Conservation (phyloP, 2,888 invertebrate species). For the Ryuthela nishihirai region DNA sequence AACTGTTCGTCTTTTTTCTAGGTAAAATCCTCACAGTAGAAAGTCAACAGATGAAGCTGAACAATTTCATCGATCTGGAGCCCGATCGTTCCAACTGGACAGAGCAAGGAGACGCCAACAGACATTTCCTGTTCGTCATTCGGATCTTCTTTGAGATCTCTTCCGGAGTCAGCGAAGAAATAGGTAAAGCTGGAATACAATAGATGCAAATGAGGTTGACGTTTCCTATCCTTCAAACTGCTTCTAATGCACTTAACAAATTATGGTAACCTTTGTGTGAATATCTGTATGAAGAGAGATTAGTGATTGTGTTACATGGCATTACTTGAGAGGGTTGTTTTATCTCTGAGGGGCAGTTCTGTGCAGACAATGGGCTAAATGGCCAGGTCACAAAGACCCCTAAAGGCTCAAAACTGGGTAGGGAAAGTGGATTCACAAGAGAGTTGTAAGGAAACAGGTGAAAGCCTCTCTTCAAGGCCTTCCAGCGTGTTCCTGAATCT, state of each 20-base stretch:
- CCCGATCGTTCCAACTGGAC: constrained; percentile 32
- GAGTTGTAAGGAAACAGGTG: no score
- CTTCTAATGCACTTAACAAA: not conserved
- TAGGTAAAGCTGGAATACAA: constrained; percentile 27
- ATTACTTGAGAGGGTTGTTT: no score
- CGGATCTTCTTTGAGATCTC: constrained; percentile 35
- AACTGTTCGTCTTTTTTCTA: constrained; percentile 2
- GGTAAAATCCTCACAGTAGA: constrained; percentile 34
- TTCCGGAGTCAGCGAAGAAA: constrained; percentile 13
- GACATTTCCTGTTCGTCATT: constrained; percentile 24
- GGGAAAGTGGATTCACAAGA: no score
- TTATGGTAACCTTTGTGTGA: not conserved
- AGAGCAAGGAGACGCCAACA: constrained; percentile 12
- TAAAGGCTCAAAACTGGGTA: no score
- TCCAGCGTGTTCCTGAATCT: no score
- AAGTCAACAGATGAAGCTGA: constrained; percentile 36
- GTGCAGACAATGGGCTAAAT: no score
- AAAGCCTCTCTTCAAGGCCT: no score
- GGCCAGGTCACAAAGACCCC: no score
- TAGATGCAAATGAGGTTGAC: not conserved
- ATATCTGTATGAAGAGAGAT: no score
- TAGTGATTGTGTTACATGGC: no score
- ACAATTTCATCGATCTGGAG: constrained; percentile 5
- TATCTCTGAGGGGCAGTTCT: no score
- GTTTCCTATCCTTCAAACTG: not conserved